phyloP scores from a whole-genome alignment of 2,113 vertebrate species.

The Budorcas taxicolor region DNA sequence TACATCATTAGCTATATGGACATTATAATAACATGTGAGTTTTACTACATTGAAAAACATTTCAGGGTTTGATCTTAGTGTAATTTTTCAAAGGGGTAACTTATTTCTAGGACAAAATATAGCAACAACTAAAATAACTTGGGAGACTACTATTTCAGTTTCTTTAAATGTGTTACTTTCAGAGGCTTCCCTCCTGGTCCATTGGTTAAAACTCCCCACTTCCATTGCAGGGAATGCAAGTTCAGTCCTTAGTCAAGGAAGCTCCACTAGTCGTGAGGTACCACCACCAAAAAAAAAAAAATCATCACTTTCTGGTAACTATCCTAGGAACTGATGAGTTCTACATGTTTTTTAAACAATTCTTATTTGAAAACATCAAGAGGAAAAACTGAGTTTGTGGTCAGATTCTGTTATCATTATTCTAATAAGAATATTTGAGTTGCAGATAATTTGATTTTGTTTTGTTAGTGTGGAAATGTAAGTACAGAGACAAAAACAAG shows the following conservation, averaged over 20 bases:
- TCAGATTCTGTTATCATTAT: neutral
- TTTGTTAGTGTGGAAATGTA: neutral
- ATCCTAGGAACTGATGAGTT: neutral
- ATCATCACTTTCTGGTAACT: neutral
- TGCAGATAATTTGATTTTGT: neutral
- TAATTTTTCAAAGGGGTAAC: neutral
- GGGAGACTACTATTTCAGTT: neutral
- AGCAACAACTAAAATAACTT: neutral
- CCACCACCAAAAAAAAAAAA: neutral
- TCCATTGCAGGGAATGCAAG: neutral
- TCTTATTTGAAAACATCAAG: neutral
- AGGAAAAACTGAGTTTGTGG: neutral
- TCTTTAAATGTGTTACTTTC: neutral
- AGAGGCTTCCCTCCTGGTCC: neutral
- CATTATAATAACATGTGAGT: neutral
- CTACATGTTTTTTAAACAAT: neutral
- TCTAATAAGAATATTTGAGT: neutral
- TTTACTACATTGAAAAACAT: neutral
- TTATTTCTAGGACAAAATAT: neutral
- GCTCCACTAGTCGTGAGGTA: neutral
- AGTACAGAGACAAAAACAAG: neutral
- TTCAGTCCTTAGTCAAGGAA: neutral
- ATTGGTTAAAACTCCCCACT: neutral
- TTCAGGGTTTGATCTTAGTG: neutral
- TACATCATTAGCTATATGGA: neutral